phyloP scores from a whole-genome alignment of 2,797 vertebrate genomes.

The Microctenopoma steveboyesi region DNA sequence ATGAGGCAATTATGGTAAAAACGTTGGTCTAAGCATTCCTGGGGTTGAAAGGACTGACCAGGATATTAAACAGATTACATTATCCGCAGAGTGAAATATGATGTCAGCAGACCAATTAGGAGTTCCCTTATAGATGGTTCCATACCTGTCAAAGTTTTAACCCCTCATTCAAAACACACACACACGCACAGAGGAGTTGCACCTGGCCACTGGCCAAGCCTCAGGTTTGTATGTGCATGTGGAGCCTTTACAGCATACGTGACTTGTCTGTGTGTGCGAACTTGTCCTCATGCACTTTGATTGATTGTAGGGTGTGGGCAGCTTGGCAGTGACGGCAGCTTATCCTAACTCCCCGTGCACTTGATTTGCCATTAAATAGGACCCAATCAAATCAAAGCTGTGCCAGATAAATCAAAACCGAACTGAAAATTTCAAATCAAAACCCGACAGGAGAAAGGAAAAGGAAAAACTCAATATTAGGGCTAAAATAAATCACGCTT shows the following conservation, averaged over 20 bases:
- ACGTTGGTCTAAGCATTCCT: conserved; percentile 74
- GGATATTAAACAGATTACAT: conserved; percentile 79
- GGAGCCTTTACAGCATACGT: conserved; percentile 30
- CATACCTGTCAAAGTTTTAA: conserved; percentile 9
- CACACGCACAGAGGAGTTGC: not conserved
- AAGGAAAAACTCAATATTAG: not conserved
- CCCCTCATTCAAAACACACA: conserved; percentile 9
- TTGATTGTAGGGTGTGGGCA: conserved; percentile 39
- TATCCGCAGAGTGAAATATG: conserved; percentile 72
- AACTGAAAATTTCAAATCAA: not conserved
- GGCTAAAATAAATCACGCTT: not conserved
- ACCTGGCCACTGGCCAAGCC: conserved; percentile 14
- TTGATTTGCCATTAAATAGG: conserved; percentile 35
- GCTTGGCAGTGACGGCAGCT: conserved; percentile 25
- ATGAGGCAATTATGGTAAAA: conserved; percentile 75
- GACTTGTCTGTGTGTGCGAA: conserved; percentile 18
- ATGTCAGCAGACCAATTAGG: conserved; percentile 63
- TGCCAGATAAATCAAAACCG: not conserved
- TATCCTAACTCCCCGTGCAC: conserved; percentile 33
- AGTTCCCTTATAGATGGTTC: conserved; percentile 47
- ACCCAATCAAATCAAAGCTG: conserved; percentile 24
- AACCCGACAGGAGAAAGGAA: not conserved
- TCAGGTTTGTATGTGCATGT: conserved; percentile 37
- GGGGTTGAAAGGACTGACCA: conserved; percentile 68
- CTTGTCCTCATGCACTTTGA: conserved; percentile 17